Conservation (phyloP, 2,113 vertebrate genomes). For the Numenius arquata region DNA sequence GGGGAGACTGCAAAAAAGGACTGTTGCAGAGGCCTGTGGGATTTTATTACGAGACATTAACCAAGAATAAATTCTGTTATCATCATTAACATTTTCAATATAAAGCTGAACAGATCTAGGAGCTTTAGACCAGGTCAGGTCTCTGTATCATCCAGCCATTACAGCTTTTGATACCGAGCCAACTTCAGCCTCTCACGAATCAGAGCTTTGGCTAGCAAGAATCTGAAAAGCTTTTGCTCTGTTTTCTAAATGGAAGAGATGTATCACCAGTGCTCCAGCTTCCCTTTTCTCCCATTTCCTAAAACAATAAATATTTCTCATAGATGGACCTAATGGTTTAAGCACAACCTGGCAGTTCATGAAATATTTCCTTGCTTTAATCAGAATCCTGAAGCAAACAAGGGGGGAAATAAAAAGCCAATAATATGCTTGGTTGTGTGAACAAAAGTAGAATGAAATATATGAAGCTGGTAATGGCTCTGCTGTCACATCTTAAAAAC, state of each 20-base stretch:
- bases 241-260: slow-evolving; percentile 29
- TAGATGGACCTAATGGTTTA: slow-evolving; percentile 50
- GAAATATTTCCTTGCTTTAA: slow-evolving; percentile 64
- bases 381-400: slow-evolving; percentile 62
- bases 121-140: slow-evolving; percentile 4
- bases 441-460: slow-evolving; percentile 64
- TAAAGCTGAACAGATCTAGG: slow-evolving; percentile 10
- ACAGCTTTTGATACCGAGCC: slow-evolving; percentile 13
- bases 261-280: slow-evolving; percentile 11
- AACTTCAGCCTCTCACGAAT: neutral
- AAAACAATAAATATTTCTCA: slow-evolving; percentile 59
- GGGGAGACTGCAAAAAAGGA: neutral
- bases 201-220: neutral
- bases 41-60: neutral
- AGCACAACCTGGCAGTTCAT: slow-evolving; percentile 47
- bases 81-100: neutral
- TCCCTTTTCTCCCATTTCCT: slow-evolving; percentile 45
- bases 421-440: slow-evolving; percentile 62
- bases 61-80: slow-evolving; percentile 11
- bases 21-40: neutral
- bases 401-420: slow-evolving; percentile 61
- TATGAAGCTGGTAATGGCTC: slow-evolving; percentile 65
- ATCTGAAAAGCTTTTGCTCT: slow-evolving; percentile 1
- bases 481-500: slow-evolving; percentile 67
- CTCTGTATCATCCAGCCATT: slow-evolving; percentile 24